A percentile compares a stretch with the other conserved stretches of the same genome.
Evolutionary conservation across 2,113 vertebrate species (phyloP).

Genomic region (Leiothrix lutea): DNA sequence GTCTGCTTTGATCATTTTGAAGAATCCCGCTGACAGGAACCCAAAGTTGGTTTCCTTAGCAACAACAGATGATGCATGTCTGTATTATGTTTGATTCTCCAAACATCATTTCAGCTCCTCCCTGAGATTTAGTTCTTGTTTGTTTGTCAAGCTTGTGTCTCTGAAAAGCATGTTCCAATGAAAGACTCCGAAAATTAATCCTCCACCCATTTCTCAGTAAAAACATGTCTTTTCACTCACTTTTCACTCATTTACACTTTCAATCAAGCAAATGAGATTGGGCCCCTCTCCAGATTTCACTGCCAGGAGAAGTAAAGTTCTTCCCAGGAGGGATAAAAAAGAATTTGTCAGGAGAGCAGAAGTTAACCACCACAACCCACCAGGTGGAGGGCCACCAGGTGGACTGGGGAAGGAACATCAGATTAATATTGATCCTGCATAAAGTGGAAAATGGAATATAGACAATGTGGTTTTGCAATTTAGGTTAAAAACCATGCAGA

Average conservation of each 20-base stretch:
- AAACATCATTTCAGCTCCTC: slow-evolving; percentile 39
- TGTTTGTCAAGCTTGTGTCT: slow-evolving; percentile 42
- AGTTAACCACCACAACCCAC: not conserved
- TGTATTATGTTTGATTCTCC: slow-evolving; percentile 26
- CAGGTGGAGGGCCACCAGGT: not conserved
- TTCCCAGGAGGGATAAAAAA: not conserved
- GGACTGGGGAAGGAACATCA: not conserved
- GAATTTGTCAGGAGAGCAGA: not conserved
- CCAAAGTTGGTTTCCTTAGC: slow-evolving; percentile 40
- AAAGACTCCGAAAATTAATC: slow-evolving; percentile 21
- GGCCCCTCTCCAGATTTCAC: not conserved
- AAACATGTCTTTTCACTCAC: not conserved
- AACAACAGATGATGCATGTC: slow-evolving; percentile 52
- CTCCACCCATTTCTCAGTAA: slow-evolving; percentile 7
- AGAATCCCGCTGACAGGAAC: slow-evolving; percentile 26
- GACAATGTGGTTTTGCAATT: not conserved
- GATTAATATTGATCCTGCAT: not conserved
- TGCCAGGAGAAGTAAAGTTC: not conserved
- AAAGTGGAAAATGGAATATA: not conserved
- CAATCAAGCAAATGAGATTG: slow-evolving; percentile 33
- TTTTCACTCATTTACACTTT: not conserved
- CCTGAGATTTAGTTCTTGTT: slow-evolving; percentile 46
- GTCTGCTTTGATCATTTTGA: slow-evolving; percentile 28
- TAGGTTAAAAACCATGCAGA: not conserved
- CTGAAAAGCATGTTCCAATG: slow-evolving; percentile 30